These are phyloP conservation scores for Anguilla megastoma DNA, from an alignment of 2,797 vertebrate genomes.

Conservation along the genomic window DNA sequence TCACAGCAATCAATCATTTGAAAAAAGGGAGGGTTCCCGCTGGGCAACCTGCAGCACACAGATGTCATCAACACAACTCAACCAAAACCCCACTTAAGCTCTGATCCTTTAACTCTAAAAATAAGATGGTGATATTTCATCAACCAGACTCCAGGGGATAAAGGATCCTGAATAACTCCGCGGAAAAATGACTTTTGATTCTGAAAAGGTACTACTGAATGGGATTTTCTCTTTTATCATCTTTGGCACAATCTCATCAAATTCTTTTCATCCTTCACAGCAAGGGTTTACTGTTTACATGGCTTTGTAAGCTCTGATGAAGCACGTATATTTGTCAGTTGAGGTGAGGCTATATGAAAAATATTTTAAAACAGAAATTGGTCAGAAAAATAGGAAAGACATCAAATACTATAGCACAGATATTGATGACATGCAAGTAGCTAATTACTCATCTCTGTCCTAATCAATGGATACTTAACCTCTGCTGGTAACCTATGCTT, in stretches of 20 bases:
- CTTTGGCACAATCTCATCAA: not conserved
- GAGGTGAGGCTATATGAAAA: not conserved
- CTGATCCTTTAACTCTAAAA: slow-evolving; percentile 11
- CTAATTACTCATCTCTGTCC: not conserved
- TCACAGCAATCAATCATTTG: slow-evolving; percentile 20
- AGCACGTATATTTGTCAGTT: not conserved
- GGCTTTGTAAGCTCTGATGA: not conserved
- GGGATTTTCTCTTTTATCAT: not conserved
- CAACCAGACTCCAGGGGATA: not conserved
- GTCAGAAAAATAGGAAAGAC: not conserved
- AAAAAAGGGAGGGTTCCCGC: not conserved
- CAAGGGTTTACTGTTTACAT: not conserved
- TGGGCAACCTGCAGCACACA: not conserved
- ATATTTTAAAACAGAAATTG: not conserved
- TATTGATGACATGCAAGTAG: not conserved
- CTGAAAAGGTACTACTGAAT: not conserved
- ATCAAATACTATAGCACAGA: not conserved
- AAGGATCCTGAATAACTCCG: not conserved
- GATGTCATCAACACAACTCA: not conserved
- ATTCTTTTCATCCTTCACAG: not conserved
- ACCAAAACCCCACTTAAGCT: not conserved
- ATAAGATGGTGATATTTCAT: not conserved
- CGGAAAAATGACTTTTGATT: not conserved
- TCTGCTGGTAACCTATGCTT: not conserved
- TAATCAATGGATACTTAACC: not conserved